A percentile compares a stretch with the other conserved stretches of the same genome.
phyloP scores from a whole-genome alignment of 2,888 invertebrate species.

The Amblyteles armatorius region DNA sequence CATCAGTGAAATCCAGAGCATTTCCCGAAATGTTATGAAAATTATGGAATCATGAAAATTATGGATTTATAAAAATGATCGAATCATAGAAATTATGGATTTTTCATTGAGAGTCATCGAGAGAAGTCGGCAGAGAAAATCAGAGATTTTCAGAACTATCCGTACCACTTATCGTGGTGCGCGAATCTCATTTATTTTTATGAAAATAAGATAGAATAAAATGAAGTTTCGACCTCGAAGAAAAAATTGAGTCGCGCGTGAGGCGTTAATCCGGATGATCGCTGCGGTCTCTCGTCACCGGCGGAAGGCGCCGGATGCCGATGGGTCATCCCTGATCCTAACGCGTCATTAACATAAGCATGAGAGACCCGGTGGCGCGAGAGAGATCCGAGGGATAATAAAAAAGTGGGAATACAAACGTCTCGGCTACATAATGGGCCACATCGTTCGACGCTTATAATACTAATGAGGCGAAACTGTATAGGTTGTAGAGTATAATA shows the following conservation, averaged over 20 bases:
- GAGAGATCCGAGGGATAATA: slow-evolving; percentile 46
- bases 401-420: slow-evolving; percentile 80
- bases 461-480: slow-evolving; percentile 80
- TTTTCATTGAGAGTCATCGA: too few species aligned
- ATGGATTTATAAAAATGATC: too few species aligned
- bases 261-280: background rate
- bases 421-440: slow-evolving; percentile 77
- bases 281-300: background rate
- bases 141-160: too few species aligned
- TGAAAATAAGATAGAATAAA: background rate
- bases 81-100: too few species aligned
- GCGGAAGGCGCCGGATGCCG: slow-evolving; percentile 8
- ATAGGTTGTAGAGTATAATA: slow-evolving; percentile 56
- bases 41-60: too few species aligned
- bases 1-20: too few species aligned
- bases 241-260: background rate
- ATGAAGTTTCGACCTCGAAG: background rate
- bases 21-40: too few species aligned
- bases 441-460: slow-evolving; percentile 75
- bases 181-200: background rate
- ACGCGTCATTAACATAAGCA: slow-evolving; percentile 72
- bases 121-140: too few species aligned
- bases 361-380: slow-evolving; percentile 73
- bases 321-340: slow-evolving; percentile 65
- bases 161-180: background rate